Percentiles rank a stretch among this genome's conserved stretches.
phyloP scores from a whole-genome alignment of 2,888 invertebrate species.

The Tipula vernalis region DNA sequence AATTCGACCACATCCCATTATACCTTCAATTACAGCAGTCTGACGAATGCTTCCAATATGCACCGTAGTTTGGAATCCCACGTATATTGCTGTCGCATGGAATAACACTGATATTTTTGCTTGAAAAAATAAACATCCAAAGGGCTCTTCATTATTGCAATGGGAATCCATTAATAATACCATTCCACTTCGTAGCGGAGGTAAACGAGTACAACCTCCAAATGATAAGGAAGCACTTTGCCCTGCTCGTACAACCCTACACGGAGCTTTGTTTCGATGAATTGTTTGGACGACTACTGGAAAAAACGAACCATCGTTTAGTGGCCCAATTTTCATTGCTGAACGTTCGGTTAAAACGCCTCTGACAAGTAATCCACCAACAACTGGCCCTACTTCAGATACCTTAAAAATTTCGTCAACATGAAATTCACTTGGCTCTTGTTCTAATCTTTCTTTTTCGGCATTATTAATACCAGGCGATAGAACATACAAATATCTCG shows the following conservation, averaged over 20 bases:
- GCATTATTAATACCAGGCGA: slow-evolving; percentile 50
- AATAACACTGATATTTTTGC: slow-evolving; percentile 83
- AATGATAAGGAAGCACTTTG: slow-evolving; percentile 74
- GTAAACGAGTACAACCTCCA: slow-evolving; percentile 33
- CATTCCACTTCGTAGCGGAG: slow-evolving; percentile 69
- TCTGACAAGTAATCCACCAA: slow-evolving; percentile 72
- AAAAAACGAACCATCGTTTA: slow-evolving; percentile 66
- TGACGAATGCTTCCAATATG: slow-evolving; percentile 93
- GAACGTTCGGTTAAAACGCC: slow-evolving; percentile 82
- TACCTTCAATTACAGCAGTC: slow-evolving; percentile 79
- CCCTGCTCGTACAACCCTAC: slow-evolving; percentile 74
- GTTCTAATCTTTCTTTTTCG: slow-evolving; percentile 57
- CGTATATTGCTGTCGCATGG: slow-evolving; percentile 70
- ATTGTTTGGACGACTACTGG: slow-evolving; percentile 70
- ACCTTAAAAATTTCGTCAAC: slow-evolving; percentile 89
- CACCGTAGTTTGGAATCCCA: slow-evolving; percentile 83
- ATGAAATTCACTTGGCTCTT: slow-evolving; percentile 73
- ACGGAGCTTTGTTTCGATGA: slow-evolving; percentile 85
- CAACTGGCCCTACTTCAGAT: slow-evolving; percentile 68
- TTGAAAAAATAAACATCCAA: slow-evolving; percentile 51
- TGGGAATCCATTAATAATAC: slow-evolving; percentile 51
- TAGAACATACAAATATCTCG: slow-evolving; percentile 75
- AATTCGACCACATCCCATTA: slow-evolving; percentile 41
- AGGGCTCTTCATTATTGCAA: slow-evolving; percentile 35
- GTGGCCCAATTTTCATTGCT: slow-evolving; percentile 59